Conservation (phyloP, 2,113 vertebrate species). For the Albula goreensis region DNA sequence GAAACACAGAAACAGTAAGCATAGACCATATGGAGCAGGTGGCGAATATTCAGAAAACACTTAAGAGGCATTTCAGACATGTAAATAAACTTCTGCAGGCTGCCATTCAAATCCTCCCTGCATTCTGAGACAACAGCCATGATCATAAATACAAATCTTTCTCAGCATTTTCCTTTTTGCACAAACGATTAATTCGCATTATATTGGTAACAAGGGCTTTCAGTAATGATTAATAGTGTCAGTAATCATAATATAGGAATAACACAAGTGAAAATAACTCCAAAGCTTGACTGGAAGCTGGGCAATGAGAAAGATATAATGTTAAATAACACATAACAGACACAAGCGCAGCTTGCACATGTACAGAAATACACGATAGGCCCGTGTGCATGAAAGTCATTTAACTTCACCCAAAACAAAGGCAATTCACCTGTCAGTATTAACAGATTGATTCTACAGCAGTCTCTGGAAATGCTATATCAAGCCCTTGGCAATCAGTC, state of each 20-base stretch:
- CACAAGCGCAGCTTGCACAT: neutral
- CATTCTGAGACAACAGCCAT: neutral
- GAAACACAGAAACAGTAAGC: neutral
- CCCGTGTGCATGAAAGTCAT: neutral
- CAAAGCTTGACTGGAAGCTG: neutral
- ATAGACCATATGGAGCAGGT: neutral
- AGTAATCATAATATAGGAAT: neutral
- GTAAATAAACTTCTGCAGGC: neutral
- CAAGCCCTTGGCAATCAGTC: conserved; percentile 5
- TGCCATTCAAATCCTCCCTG: neutral
- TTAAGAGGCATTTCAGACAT: neutral
- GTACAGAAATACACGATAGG: neutral
- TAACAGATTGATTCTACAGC: neutral
- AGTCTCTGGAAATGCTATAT: neutral
- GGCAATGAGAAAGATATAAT: neutral
- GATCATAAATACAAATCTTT: neutral
- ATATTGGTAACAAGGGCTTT: neutral
- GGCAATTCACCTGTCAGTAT: neutral
- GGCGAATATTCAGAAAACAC: neutral
- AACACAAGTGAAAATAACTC: neutral
- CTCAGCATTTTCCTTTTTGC: neutral
- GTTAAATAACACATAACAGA: neutral
- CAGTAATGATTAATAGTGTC: neutral
- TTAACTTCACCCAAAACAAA: neutral
- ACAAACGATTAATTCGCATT: neutral